A percentile compares a stretch with the other conserved stretches of the same genome.
These are phyloP conservation scores for Lerema accius DNA, from an alignment of 1,140 invertebrate genomes.

Conservation along the genomic window DNA sequence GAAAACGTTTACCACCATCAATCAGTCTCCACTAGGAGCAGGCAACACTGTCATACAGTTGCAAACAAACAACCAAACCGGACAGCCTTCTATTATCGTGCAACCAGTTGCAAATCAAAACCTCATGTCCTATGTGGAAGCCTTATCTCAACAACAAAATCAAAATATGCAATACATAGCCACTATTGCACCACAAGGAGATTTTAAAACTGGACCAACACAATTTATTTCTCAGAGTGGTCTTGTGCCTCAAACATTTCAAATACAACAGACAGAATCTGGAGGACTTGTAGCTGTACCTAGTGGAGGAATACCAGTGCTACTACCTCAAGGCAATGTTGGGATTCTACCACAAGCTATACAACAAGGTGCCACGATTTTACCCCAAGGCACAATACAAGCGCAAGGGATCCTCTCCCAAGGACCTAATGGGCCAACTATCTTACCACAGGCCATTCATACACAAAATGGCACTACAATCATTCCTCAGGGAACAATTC, in stretches of 20 bases:
- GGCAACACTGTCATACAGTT: slow-evolving; percentile 79
- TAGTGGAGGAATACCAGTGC: slow-evolving; percentile 84
- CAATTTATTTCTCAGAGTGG: slow-evolving; percentile 85
- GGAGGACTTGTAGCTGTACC: slow-evolving; percentile 84
- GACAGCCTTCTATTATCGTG: slow-evolving; percentile 85
- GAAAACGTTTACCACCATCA: slow-evolving; percentile 75
- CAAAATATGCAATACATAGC: slow-evolving; percentile 88
- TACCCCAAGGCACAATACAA: slow-evolving; percentile 79
- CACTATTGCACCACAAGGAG: slow-evolving; percentile 84
- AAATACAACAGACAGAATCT: slow-evolving; percentile 85
- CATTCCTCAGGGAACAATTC: slow-evolving; percentile 78
- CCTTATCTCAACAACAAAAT: slow-evolving; percentile 86
- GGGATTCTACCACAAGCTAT: slow-evolving; percentile 79
- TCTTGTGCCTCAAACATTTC: slow-evolving; percentile 84
- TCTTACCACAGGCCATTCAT: slow-evolving; percentile 79
- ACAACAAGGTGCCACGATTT: slow-evolving; percentile 75
- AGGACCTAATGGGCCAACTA: slow-evolving; percentile 78
- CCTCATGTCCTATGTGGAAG: slow-evolving; percentile 88
- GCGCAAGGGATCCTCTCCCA: slow-evolving; percentile 82
- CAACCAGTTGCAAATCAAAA: slow-evolving; percentile 86
- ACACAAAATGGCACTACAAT: slow-evolving; percentile 79
- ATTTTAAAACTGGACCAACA: slow-evolving; percentile 81
- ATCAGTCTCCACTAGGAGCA: slow-evolving; percentile 67
- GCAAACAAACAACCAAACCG: slow-evolving; percentile 77
- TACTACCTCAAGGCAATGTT: slow-evolving; percentile 81